A percentile compares a stretch with the other conserved stretches of the same genome.
These are phyloP conservation scores for Anarrhichthys ocellatus DNA, from an alignment of 2,113 vertebrate species.

Conservation along the genomic window DNA sequence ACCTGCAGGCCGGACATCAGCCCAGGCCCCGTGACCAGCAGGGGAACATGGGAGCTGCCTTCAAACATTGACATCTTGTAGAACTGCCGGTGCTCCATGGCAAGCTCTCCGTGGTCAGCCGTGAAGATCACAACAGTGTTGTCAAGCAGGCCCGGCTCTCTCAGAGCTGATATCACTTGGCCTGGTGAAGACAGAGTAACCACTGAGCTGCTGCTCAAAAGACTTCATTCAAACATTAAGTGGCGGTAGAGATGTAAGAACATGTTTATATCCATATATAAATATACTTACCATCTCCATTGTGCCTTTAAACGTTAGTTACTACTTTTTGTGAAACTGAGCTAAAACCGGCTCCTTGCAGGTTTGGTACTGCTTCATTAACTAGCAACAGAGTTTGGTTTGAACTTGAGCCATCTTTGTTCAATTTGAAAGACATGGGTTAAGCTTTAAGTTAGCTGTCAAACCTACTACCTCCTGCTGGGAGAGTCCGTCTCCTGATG, in stretches of 20 bases:
- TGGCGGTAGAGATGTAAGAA: neutral
- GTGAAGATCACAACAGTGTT: slow-evolving; percentile 91
- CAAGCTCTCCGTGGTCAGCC: slow-evolving; percentile 95
- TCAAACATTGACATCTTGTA: slow-evolving; percentile 99
- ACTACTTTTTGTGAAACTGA: neutral
- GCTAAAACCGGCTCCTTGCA: neutral
- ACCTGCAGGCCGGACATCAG: slow-evolving; percentile 83
- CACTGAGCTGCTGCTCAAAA: neutral
- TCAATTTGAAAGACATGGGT: neutral
- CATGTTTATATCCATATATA: neutral
- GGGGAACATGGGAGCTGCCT: slow-evolving; percentile 92
- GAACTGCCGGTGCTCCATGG: slow-evolving; percentile 98
- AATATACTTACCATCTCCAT: neutral
- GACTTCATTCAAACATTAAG: neutral
- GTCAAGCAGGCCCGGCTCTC: slow-evolving; percentile 83
- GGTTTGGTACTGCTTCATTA: neutral
- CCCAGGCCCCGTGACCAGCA: slow-evolving; percentile 90
- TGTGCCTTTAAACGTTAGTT: neutral
- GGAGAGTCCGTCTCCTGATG: neutral
- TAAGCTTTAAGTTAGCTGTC: neutral
- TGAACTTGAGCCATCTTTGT: neutral
- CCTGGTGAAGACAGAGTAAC: slow-evolving; percentile 79
- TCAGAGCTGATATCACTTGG: slow-evolving; percentile 88
- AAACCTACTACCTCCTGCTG: neutral
- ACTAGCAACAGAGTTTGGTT: neutral